Base-by-base conservation (phyloP, 2,888 invertebrate genomes). In the Tridacna gigas region DNA sequence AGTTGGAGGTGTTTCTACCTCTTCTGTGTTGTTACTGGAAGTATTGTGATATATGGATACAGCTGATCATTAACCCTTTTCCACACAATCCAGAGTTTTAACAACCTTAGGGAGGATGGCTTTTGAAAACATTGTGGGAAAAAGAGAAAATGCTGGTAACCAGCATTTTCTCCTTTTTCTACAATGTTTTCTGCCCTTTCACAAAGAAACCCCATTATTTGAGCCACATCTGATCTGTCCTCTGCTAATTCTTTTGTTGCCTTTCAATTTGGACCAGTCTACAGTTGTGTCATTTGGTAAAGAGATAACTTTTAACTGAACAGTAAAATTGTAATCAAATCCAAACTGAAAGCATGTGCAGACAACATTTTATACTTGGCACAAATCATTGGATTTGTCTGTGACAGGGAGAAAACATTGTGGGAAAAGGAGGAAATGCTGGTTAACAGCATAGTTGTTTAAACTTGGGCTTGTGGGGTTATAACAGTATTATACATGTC, bases 11-110 rank as follows among this genome's bases (percentile, higher is more conserved):
- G 48, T 71, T 25, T 71, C 71, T 22, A 47, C 25, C 20, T 71
- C 71, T 0, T 71, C 51, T 71, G 71, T 71, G 25, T 51, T 26
- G 26, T 71, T 71, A 13, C 71, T 71, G 67, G 7, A 67, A 67
- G 28, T 67, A 26, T 13, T 56, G 56, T 9, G 9, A 4, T n/a
- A 4, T 5, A 9, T 56, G 4, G n/a, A 56, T 18, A 9, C 18
- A n/a, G 56, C 56, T 56, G 4, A 20, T 56, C 1, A n/a, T n/a
- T n/a, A n/a, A n/a, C n/a, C n/a, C n/a, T n/a, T n/a, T n/a, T n/a
- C n/a, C n/a, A n/a, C n/a, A n/a, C n/a, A n/a, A n/a, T n/a, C n/a
- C n/a, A n/a, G n/a, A n/a, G n/a, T n/a, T n/a, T n/a, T n/a, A n/a
- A n/a, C n/a, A n/a, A n/a, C n/a, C n/a, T n/a, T n/a, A n/a, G n/a